These are phyloP conservation scores for Villa cingulata DNA, from an alignment of 2,888 invertebrate species.

Conservation along the genomic window DNA sequence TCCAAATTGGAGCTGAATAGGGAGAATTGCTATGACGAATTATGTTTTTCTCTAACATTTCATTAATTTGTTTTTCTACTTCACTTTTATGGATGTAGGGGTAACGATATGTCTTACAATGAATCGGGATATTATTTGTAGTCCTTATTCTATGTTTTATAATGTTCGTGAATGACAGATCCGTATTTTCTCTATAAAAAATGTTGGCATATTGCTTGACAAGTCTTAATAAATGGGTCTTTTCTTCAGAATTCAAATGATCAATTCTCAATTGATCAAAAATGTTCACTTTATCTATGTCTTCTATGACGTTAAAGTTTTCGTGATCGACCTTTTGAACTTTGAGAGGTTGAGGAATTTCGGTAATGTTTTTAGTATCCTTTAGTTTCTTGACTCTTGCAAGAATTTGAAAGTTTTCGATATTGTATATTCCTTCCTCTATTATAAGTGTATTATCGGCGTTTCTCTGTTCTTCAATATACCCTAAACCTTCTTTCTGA, in stretches of 20 bases:
- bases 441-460: not conserved
- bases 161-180: not conserved
- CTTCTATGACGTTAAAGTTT: no score
- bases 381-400: not conserved
- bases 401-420: not conserved
- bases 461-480: not conserved
- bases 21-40: not conserved
- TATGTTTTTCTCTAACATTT: no score
- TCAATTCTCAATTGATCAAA: not conserved
- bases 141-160: conserved; percentile 2
- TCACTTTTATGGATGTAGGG: not conserved
- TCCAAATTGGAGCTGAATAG: not conserved
- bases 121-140: not conserved
- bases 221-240: not conserved
- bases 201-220: not conserved
- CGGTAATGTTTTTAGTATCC: not conserved
- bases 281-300: not conserved
- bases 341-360: not conserved
- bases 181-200: not conserved
- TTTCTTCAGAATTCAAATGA: conserved; percentile 1
- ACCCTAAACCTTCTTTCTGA: not conserved
- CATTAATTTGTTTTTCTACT: no score
- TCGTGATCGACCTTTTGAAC: not conserved
- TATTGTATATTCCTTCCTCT: conserved; percentile 4
- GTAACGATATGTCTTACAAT: not conserved